A percentile compares a stretch with the other conserved stretches of the same genome.
phyloP scores from a whole-genome alignment of 2,888 invertebrate genomes.

The Oligia strigilis region DNA sequence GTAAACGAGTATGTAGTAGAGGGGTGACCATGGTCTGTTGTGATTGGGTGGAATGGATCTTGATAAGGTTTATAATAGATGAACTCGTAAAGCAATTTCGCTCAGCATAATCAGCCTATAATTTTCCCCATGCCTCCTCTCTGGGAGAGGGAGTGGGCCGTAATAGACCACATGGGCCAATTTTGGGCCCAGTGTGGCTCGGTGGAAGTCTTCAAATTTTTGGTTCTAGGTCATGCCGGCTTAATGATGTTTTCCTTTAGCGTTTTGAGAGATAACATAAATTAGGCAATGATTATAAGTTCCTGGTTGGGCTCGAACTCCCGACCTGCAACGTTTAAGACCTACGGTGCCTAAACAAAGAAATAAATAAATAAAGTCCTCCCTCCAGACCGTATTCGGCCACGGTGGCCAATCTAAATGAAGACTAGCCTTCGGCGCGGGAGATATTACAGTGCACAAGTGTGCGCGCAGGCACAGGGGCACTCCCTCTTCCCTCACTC shows the following conservation, averaged over 20 bases:
- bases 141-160: not conserved
- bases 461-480: too few species aligned
- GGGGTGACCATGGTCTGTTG: conserved; percentile 46
- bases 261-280: not conserved
- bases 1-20: conserved; percentile 5
- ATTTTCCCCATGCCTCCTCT: not conserved
- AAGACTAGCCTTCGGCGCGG: too few species aligned
- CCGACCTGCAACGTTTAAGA: too few species aligned
- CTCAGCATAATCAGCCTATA: not conserved
- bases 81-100: not conserved
- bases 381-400: too few species aligned
- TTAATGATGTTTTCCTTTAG: not conserved
- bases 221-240: not conserved
- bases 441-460: too few species aligned
- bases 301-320: too few species aligned
- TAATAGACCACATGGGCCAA: not conserved
- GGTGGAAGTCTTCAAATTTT: not conserved
- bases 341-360: too few species aligned
- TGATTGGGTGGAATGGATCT: conserved; percentile 26
- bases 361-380: too few species aligned
- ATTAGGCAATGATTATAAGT: not conserved
- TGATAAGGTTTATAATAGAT: conserved; percentile 4
- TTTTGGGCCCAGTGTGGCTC: not conserved
- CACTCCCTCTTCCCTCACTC: too few species aligned
- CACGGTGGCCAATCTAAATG: too few species aligned